These are phyloP conservation scores for Maniola hyperantus DNA, from an alignment of 2,888 invertebrate genomes.

Conservation along the genomic window DNA sequence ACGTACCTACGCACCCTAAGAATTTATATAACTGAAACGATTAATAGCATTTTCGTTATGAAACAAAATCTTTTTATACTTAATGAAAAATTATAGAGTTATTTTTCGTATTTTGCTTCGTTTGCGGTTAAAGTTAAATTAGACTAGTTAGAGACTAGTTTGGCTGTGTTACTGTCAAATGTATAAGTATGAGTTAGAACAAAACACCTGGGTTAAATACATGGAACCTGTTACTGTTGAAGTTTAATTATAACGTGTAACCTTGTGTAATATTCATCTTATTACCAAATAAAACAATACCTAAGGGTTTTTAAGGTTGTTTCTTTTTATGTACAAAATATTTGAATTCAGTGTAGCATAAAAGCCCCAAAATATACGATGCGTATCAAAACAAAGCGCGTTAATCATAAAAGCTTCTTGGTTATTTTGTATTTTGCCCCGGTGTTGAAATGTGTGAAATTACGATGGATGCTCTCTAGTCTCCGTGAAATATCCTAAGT, in stretches of 20 bases:
- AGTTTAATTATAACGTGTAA: slow-evolving; percentile 7
- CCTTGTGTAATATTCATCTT: slow-evolving; percentile 4
- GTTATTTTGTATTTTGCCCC: slow-evolving; percentile 23
- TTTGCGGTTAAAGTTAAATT: too few relatives aligned
- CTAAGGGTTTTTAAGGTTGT: not conserved
- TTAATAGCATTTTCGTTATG: too few relatives aligned
- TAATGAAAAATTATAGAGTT: too few relatives aligned
- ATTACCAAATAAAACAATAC: not conserved
- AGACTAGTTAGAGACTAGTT: too few relatives aligned
- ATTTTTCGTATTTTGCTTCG: too few relatives aligned
- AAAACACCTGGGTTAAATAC: not conserved
- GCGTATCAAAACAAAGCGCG: slow-evolving; percentile 34
- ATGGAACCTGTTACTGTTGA: not conserved
- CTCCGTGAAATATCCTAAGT: slow-evolving; percentile 5
- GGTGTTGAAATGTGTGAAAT: slow-evolving; percentile 27
- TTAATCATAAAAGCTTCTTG: slow-evolving; percentile 38
- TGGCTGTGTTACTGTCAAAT: too few relatives aligned
- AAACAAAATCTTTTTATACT: too few relatives aligned
- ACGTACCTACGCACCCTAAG: too few relatives aligned
- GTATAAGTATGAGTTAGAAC: not conserved
- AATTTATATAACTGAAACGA: too few relatives aligned
- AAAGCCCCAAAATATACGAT: slow-evolving; percentile 32
- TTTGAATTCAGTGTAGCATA: slow-evolving; percentile 27
- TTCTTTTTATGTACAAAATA: slow-evolving; percentile 11
- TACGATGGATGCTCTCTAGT: slow-evolving; percentile 5